Base-by-base conservation (phyloP, 2,113 vertebrate genomes). In the Esox niger region DNA sequence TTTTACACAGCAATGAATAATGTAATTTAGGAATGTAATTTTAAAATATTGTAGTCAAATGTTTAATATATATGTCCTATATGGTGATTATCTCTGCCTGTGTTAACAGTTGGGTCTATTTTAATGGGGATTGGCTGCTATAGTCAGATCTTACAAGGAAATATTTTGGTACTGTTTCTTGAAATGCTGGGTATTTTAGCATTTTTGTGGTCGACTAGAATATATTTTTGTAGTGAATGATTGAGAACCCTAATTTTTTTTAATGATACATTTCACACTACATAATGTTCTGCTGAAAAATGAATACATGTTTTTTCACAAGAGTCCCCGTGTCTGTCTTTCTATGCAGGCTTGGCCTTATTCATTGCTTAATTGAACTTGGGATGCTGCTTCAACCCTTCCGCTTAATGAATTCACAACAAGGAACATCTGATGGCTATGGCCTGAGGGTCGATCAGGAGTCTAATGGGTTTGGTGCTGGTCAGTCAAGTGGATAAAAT, bases 141-240 rank as follows among this genome's bases (percentile, higher is more conserved):
- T 90, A 88, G 87, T 86, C 77, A 76, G 66, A 88, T 83, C 77
- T 73, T 65, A 79, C 73, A 80, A 89, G 85, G 80, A 90, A 88
- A 91, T 89, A 88, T 91, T 91, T 91, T 91, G 90, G 90, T 92
- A 92, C 89, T 78, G 73, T 88, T 76, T 89, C 82, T 81, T 70
- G 80, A 79, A 90, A 89, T 91, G 84, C 87, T 88, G 86, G 84
- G 79, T 84, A 75, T 85, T 85, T 83, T 85, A 85, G 84, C 78
- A 78, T 87, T 84, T 79, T 84, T 79, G 74, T 73, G 69, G 60
- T 75, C 71, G 5, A 33, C 32, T 90, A 87, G 86, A 91, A 87
- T 90, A 87, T 93, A 91, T 92, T 92, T 93, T 93, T 93, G 85
- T 91, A 93, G 90, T 83, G 78, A 88, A 81, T 88, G 83, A 88